Evolutionary conservation across 2,888 invertebrate species (phyloP).

Genomic region (Folsomia manolachei): DNA sequence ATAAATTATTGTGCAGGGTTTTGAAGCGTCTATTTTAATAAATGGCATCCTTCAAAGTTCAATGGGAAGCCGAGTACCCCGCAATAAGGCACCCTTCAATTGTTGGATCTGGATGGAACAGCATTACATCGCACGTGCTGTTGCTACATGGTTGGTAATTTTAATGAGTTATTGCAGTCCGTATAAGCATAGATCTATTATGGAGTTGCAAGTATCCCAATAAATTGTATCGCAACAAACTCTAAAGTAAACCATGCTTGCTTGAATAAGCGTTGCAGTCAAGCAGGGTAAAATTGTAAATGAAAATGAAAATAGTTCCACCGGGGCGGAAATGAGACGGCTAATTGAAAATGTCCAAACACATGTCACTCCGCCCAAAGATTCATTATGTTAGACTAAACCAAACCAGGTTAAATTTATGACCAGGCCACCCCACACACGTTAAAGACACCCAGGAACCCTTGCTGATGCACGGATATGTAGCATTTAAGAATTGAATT

Average conservation of each 20-base stretch:
- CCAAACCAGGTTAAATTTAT: conserved; percentile 25
- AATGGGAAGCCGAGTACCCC: not conserved
- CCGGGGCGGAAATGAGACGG: conserved; percentile 45
- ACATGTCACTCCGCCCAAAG: conserved; percentile 47
- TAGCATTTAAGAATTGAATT: not conserved
- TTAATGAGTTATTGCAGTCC: too few species aligned
- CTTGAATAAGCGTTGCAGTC: too few species aligned
- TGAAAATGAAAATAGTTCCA: too few species aligned
- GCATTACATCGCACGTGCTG: conserved; percentile 14
- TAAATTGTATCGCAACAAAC: too few species aligned
- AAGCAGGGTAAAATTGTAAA: too few species aligned
- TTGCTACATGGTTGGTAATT: too few species aligned
- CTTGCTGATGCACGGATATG: not conserved
- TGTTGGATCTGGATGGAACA: conserved; percentile 15
- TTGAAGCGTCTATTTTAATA: not conserved
- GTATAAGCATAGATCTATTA: too few species aligned
- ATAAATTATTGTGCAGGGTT: not conserved
- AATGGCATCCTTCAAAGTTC: conserved; percentile 2
- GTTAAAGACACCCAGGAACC: not conserved
- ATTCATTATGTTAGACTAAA: conserved; percentile 32
- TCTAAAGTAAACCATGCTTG: too few species aligned
- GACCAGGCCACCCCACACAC: conserved; percentile 9
- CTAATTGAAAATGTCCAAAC: conserved; percentile 48
- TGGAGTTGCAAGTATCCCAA: too few species aligned
- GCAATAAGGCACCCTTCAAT: conserved; percentile 18